Conservation (phyloP, 2,113 vertebrate genomes). For the Prunella himalayana region DNA sequence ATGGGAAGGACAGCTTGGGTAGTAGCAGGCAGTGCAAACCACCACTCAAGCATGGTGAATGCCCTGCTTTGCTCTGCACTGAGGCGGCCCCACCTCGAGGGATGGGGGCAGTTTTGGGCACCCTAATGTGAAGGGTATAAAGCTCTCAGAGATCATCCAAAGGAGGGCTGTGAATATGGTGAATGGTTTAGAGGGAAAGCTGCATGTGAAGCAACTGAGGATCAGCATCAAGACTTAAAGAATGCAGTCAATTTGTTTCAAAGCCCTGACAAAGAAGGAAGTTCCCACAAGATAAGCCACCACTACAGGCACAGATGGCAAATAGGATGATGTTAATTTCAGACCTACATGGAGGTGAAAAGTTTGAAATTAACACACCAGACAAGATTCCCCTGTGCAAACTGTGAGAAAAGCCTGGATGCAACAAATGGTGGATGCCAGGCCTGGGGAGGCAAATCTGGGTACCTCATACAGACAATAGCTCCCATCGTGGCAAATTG, state of each 20-base stretch:
- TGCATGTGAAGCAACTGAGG: too few species aligned
- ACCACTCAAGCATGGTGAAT: not conserved
- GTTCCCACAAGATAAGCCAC: not conserved
- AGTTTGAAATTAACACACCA: not conserved
- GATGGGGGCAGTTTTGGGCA: not conserved
- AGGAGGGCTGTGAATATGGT: not conserved
- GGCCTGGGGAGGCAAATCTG: not conserved
- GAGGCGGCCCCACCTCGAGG: not conserved
- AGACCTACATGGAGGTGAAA: not conserved
- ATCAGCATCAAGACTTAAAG: too few species aligned
- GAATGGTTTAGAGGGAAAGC: not conserved
- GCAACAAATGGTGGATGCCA: not conserved
- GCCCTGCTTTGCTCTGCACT: not conserved
- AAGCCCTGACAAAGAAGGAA: not conserved
- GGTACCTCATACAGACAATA: not conserved
- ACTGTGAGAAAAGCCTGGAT: not conserved
- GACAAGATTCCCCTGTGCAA: not conserved
- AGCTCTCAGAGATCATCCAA: too few species aligned
- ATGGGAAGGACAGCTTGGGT: not conserved
- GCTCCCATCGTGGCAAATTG: not conserved
- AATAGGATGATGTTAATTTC: not conserved
- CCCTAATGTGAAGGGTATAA: not conserved
- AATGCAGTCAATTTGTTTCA: not conserved
- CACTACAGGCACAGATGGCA: not conserved
- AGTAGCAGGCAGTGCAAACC: fast-evolving